Evolutionary conservation across 2,797 vertebrate species (phyloP).

Genomic region (Danionella dracula): DNA sequence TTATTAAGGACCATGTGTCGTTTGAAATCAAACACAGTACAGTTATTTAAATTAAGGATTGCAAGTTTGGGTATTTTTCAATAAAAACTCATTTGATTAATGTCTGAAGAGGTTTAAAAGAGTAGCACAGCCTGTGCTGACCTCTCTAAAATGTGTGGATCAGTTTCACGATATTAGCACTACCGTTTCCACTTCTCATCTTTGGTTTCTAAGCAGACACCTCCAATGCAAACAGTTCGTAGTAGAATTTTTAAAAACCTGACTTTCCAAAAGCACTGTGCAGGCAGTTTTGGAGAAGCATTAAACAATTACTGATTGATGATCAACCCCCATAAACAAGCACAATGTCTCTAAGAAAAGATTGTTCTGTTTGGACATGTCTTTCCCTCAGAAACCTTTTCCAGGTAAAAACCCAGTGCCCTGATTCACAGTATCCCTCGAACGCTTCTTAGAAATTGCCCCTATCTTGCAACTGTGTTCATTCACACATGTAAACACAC

Average conservation of each 20-base stretch:
- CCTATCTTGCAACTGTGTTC: neutral
- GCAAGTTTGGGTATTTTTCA: too few relatives aligned
- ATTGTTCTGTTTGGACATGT: neutral
- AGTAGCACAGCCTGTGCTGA: too few relatives aligned
- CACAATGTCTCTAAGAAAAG: neutral
- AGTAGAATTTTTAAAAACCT: constrained; percentile 6
- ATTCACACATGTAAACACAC: constrained; percentile 5
- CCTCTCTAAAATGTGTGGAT: too few relatives aligned
- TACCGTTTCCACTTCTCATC: too few relatives aligned
- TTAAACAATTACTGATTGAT: neutral
- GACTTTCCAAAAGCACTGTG: neutral
- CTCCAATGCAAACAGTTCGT: constrained; percentile 12
- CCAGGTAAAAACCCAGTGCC: constrained; percentile 19
- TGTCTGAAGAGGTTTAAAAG: too few relatives aligned
- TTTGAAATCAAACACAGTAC: too few relatives aligned
- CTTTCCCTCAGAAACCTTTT: constrained; percentile 20
- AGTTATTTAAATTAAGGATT: too few relatives aligned
- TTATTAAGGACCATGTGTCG: too few relatives aligned
- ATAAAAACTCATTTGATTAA: too few relatives aligned
- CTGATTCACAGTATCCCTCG: constrained; percentile 5
- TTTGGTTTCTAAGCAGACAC: constrained; percentile 15
- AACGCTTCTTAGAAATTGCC: constrained; percentile 23
- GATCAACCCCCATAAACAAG: neutral
- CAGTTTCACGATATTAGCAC: too few relatives aligned
- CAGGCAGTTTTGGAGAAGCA: neutral